phyloP scores from a whole-genome alignment of 2,113 vertebrate species.

The Bambusicola thoracicus region DNA sequence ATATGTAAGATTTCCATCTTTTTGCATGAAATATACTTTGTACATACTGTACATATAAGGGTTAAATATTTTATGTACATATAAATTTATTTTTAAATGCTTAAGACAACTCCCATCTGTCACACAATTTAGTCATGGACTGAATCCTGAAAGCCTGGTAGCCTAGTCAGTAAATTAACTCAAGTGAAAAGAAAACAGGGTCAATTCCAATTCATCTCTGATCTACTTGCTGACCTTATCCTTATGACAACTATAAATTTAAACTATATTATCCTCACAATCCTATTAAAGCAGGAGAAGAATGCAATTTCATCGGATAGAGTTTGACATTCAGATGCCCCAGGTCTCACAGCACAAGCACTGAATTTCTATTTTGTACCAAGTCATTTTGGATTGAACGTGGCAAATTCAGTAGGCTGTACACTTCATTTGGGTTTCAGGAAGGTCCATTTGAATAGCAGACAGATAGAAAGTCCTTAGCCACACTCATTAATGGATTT shows the following conservation, averaged over 20 bases:
- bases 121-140: not conserved
- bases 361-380: constrained; percentile 19
- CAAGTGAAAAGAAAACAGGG: constrained; percentile 36
- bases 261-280: constrained; percentile 40
- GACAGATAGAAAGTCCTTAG: not conserved
- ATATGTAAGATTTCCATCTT: not conserved
- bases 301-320: constrained; percentile 29
- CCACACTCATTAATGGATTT: not conserved
- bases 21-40: not conserved
- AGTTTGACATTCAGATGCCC: constrained; percentile 37
- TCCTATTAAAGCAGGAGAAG: constrained; percentile 57
- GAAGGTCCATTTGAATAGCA: not conserved
- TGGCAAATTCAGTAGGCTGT: not conserved
- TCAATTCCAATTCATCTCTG: constrained; percentile 48
- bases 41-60: not conserved
- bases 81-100: not conserved
- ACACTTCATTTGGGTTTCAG: not conserved
- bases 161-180: constrained; percentile 47
- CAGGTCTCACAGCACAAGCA: not conserved
- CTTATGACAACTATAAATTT: constrained; percentile 66
- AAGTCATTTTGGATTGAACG: not conserved
- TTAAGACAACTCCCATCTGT: not conserved
- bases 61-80: not conserved
- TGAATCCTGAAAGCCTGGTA: not conserved
- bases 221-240: constrained; percentile 43